Conservation (phyloP, 2,888 invertebrate species). For the Dastarcus helophoroides region DNA sequence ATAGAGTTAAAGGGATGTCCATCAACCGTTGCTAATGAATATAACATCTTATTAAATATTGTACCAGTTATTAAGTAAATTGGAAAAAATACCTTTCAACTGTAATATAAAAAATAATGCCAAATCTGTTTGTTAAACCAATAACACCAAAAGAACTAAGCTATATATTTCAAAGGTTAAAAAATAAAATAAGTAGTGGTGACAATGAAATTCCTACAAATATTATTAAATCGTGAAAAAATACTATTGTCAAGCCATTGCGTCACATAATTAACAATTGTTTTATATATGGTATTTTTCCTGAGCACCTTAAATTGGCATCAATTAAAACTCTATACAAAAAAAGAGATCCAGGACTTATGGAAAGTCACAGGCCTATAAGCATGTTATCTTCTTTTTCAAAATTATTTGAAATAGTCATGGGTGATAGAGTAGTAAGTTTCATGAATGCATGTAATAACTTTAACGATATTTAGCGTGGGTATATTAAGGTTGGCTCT, state of each 20-base stretch:
- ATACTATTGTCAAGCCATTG: background rate
- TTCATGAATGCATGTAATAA: conserved; percentile 5
- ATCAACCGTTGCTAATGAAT: conserved; percentile 1
- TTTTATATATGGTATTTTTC: conserved; percentile 4
- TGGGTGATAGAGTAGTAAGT: conserved; percentile 3
- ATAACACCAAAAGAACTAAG: conserved; percentile 1
- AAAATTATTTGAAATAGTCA: conserved; percentile 5
- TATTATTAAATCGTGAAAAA: conserved; percentile 1
- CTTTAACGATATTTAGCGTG: conserved; percentile 1
- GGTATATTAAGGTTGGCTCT: conserved; percentile 4
- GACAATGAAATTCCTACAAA: conserved; percentile 3
- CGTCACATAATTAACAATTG: conserved; percentile 5
- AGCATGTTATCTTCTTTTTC: conserved; percentile 2
- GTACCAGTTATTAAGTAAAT: conserved; percentile 1
- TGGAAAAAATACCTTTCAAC: background rate
- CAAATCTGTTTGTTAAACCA: background rate
- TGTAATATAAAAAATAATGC: conserved; percentile 1
- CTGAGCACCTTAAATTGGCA: conserved; percentile 3
- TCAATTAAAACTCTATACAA: conserved; percentile 1
- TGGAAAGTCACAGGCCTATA: conserved; percentile 3
- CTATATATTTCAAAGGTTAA: background rate
- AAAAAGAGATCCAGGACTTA: background rate
- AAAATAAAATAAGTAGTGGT: conserved; percentile 3
- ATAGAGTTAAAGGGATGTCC: background rate
- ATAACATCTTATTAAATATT: conserved; percentile 1